Percentiles rank a stretch among this genome's conserved stretches.
Conservation (phyloP, 1,140 invertebrate genomes). For the Rhyzopertha dominica region DNA sequence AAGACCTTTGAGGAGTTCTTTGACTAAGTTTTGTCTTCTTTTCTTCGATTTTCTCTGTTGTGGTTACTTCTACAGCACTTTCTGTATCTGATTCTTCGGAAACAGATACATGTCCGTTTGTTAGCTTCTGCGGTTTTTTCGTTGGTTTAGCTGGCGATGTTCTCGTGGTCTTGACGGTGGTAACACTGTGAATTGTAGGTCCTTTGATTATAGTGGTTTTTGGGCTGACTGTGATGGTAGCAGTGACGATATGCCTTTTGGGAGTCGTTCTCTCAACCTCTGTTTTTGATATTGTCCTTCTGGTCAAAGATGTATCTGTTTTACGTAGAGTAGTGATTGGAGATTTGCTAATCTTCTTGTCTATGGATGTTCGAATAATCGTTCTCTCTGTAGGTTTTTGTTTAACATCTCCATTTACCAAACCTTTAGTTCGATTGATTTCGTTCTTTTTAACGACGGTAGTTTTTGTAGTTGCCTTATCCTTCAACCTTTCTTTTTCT, state of each 20-base stretch:
- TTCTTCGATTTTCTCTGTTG: conserved; percentile 12
- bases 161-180: conserved; percentile 34
- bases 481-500: conserved; percentile 10
- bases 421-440: conserved; percentile 10
- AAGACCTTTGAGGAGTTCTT: conserved; percentile 9
- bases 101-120: background rate
- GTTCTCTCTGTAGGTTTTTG: background rate
- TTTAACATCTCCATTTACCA: conserved; percentile 17
- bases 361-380: conserved; percentile 2
- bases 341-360: conserved; percentile 9
- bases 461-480: conserved; percentile 4
- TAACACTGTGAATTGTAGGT: conserved; percentile 13
- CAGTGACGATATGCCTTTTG: conserved; percentile 32
- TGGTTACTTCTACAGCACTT: background rate
- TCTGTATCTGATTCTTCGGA: conserved; percentile 7
- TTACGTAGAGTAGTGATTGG: conserved; percentile 11
- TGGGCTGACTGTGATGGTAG: conserved; percentile 28
- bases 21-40: conserved; percentile 9
- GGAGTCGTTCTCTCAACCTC: conserved; percentile 9
- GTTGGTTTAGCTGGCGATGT: conserved; percentile 34
- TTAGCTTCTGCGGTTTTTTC: conserved; percentile 22
- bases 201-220: conserved; percentile 14
- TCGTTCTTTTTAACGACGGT: conserved; percentile 22
- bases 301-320: conserved; percentile 9
- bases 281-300: conserved; percentile 8